phyloP scores from a whole-genome alignment of 2,113 vertebrate species.

The Probosciger aterrimus region DNA sequence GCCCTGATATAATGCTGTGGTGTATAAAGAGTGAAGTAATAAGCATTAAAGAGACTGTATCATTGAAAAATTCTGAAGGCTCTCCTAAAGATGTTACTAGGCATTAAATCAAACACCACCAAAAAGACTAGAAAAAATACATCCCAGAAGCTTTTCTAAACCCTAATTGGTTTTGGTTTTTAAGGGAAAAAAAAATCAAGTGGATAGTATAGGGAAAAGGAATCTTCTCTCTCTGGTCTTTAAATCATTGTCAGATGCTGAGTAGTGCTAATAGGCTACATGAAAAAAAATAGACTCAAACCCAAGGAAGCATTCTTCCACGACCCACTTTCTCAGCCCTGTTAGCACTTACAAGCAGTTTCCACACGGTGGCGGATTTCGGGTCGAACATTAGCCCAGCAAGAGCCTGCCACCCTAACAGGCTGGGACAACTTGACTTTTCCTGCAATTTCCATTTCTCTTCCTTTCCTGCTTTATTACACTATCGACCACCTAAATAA shows the following conservation, averaged over 20 bases:
- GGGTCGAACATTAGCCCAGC: background rate
- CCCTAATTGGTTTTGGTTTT: background rate
- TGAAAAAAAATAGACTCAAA: background rate
- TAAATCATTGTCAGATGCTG: background rate
- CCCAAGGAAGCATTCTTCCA: background rate
- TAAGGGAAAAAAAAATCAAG: background rate
- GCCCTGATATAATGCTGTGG: background rate
- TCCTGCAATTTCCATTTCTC: background rate
- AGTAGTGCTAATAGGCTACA: background rate
- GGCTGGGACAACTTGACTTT: background rate
- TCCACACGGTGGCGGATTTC: background rate
- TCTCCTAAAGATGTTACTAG: background rate
- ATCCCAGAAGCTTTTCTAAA: background rate
- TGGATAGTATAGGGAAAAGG: background rate
- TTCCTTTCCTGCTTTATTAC: background rate
- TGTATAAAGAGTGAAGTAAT: background rate
- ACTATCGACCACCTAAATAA: background rate
- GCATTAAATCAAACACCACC: background rate
- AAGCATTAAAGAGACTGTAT: background rate
- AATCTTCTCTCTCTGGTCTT: background rate
- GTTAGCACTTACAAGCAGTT: background rate
- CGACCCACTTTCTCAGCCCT: background rate
- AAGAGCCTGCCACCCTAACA: background rate
- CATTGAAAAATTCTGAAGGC: background rate
- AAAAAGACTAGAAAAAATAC: background rate